These are phyloP conservation scores for Homalodisca vitripennis DNA, from an alignment of 1,140 invertebrate species.

Conservation along the genomic window DNA sequence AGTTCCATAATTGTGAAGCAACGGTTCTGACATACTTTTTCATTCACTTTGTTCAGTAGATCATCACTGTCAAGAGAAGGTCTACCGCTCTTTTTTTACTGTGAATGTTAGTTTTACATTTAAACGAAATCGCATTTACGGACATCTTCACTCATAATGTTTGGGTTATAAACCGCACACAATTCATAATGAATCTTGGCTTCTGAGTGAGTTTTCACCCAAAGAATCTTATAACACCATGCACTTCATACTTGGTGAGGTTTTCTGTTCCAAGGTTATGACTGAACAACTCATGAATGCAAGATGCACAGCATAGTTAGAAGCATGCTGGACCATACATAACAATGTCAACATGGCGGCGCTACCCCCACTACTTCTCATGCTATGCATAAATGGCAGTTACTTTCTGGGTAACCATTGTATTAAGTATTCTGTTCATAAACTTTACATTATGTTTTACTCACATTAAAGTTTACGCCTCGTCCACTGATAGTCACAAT, in stretches of 20 bases:
- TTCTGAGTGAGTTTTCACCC: background rate
- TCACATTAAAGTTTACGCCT: background rate
- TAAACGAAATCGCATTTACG: background rate
- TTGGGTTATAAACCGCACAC: background rate
- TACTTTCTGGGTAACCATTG: background rate
- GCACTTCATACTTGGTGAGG: background rate
- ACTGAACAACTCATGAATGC: background rate
- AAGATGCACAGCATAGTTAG: background rate
- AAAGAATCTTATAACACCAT: background rate
- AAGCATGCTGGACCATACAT: background rate
- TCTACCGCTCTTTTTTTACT: background rate
- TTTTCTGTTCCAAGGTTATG: background rate
- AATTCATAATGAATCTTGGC: background rate
- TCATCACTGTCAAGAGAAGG: conserved; percentile 6
- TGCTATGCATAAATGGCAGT: background rate
- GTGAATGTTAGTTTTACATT: background rate
- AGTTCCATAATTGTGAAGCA: background rate
- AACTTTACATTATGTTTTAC: too few relatives aligned
- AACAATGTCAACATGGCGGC: background rate
- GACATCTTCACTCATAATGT: conserved; percentile 29
- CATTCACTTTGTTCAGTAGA: conserved; percentile 1
- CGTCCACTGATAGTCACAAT: background rate
- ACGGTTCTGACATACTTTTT: background rate
- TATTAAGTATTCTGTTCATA: too few relatives aligned
- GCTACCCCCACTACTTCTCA: background rate